Evolutionary conservation across 2,797 vertebrate species (phyloP).

Genomic region (Halcyon smyrnensis): DNA sequence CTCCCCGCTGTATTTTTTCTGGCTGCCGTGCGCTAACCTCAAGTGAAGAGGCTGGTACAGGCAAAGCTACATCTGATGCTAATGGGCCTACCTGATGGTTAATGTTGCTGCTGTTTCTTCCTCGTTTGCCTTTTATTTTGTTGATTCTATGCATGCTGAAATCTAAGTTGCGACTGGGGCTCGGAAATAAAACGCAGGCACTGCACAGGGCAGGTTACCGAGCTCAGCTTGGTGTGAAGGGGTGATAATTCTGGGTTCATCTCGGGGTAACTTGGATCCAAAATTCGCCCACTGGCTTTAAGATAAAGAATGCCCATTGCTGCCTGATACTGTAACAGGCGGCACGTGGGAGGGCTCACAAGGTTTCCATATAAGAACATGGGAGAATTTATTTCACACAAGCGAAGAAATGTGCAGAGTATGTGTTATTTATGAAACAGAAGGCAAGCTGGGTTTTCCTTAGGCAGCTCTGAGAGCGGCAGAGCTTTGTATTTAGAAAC

Average conservation of each 20-base stretch:
- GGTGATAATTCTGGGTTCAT: not conserved
- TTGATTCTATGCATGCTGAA: not conserved
- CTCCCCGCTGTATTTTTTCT: not conserved
- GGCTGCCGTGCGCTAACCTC: not conserved
- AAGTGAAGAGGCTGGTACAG: not conserved
- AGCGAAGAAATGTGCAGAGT: conserved; percentile 15
- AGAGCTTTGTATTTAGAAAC: not conserved
- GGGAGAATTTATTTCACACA: conserved; percentile 54
- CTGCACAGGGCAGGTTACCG: not conserved
- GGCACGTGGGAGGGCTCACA: conserved; percentile 29
- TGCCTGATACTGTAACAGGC: not conserved
- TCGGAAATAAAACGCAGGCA: not conserved
- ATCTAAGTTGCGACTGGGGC: not conserved
- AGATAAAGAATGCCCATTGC: not conserved
- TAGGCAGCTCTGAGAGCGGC: not conserved
- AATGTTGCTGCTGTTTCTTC: not conserved
- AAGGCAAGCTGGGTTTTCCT: not conserved
- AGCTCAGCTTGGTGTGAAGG: fast-evolving
- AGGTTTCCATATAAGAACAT: conserved; percentile 69
- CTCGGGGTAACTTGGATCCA: not conserved
- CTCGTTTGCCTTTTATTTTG: not conserved
- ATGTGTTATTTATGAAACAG: conserved; percentile 16
- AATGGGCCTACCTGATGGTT: conserved; percentile 30
- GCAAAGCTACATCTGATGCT: conserved; percentile 4
- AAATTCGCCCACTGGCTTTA: not conserved